These are phyloP conservation scores for Ormyrus pomaceus DNA, from an alignment of 2,888 invertebrate genomes.

Conservation along the genomic window DNA sequence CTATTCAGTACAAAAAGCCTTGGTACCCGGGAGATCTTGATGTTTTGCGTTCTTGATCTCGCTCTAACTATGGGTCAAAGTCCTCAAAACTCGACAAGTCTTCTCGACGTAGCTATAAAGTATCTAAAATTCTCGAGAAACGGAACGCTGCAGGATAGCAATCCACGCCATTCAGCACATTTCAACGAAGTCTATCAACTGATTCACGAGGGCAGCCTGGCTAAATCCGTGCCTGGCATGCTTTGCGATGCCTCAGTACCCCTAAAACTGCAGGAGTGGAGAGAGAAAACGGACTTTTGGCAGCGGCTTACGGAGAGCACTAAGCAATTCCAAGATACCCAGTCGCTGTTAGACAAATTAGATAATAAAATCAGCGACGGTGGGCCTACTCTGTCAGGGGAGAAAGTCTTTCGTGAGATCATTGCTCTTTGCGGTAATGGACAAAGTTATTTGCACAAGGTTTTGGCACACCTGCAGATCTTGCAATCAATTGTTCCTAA, in stretches of 20 bases:
- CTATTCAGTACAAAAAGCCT: conserved; percentile 58
- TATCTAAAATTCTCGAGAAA: conserved; percentile 63
- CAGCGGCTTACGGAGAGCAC: conserved; percentile 59
- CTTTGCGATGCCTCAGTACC: conserved; percentile 65
- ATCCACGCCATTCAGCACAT: conserved; percentile 6
- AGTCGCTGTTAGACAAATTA: conserved; percentile 2
- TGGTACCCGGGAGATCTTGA: conserved; percentile 64
- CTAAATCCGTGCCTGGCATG: conserved; percentile 60
- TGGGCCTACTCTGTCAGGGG: conserved; percentile 43
- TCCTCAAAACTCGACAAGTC: conserved; percentile 63
- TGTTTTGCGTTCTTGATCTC: conserved; percentile 69
- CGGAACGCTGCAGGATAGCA: neutral
- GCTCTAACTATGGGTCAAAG: conserved; percentile 66
- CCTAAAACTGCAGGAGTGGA: conserved; percentile 63
- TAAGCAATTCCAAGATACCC: conserved; percentile 45
- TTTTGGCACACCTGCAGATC: conserved; percentile 64
- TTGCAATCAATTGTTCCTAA: conserved; percentile 64
- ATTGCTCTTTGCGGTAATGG: conserved; percentile 60
- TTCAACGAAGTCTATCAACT: conserved; percentile 46
- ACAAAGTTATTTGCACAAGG: conserved; percentile 63
- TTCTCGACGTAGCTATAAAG: conserved; percentile 69
- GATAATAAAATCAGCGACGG: conserved; percentile 10
- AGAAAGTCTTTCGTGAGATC: conserved; percentile 61
- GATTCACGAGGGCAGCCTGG: conserved; percentile 56
- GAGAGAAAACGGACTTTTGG: conserved; percentile 67